Percentiles rank a stretch among this genome's conserved stretches.
Evolutionary conservation across 2,888 invertebrate genomes (phyloP).

Genomic region (Cremastinae sp.): DNA sequence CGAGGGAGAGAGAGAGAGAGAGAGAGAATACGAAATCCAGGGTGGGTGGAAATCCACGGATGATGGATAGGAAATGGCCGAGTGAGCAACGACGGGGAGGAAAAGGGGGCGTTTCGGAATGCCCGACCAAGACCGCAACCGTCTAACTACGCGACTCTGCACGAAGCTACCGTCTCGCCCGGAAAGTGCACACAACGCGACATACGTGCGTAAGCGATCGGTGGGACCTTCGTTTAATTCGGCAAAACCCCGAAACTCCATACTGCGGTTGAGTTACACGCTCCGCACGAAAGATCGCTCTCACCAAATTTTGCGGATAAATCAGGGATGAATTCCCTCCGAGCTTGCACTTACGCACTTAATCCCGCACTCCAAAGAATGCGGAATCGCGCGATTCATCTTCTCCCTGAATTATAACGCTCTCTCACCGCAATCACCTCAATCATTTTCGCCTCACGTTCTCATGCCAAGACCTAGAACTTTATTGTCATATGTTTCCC

Average conservation of each 20-base stretch:
- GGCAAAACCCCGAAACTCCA: constrained; percentile 32
- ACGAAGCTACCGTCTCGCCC: constrained; percentile 51
- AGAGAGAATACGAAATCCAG: constrained; percentile 59
- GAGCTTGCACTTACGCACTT: constrained; percentile 26
- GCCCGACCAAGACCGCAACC: constrained; percentile 72
- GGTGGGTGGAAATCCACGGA: constrained; percentile 77
- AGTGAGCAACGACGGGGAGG: constrained; percentile 68
- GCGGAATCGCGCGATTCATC: constrained; percentile 41
- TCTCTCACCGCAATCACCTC: background rate
- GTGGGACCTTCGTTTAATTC: constrained; percentile 37
- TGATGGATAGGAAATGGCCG: constrained; percentile 80
- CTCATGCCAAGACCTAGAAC: background rate
- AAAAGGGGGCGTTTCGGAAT: constrained; percentile 74
- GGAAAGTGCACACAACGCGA: constrained; percentile 41
- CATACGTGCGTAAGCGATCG: background rate
- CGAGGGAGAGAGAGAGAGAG: constrained; percentile 43
- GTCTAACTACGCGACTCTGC: constrained; percentile 66
- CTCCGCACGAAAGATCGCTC: too few species aligned
- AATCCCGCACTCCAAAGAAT: constrained; percentile 25
- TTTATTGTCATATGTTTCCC: background rate
- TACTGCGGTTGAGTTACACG: background rate
- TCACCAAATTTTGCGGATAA: constrained; percentile 32
- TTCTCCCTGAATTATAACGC: constrained; percentile 42
- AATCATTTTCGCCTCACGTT: constrained; percentile 4
- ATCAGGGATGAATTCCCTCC: constrained; percentile 45